Percentiles rank a stretch among this genome's conserved stretches.
phyloP scores from a whole-genome alignment of 2,113 vertebrate species.

The Lampris incognitus region DNA sequence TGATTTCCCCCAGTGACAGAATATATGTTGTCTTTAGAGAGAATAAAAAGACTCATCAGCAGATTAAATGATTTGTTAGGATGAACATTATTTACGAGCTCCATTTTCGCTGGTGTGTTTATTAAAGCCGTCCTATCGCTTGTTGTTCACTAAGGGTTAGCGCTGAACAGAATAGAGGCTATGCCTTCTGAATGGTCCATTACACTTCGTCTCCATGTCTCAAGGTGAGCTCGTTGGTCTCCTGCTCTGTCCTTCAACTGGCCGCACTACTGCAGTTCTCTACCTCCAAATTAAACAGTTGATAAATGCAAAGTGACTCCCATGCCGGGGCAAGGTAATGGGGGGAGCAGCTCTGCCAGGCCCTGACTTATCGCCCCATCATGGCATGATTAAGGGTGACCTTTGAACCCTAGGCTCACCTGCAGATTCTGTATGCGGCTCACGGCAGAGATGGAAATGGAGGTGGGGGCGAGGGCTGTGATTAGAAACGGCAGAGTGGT shows the following conservation, averaged over 20 bases:
- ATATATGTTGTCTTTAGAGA: too few species aligned
- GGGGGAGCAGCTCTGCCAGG: slow-evolving; percentile 9
- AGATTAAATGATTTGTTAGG: too few species aligned
- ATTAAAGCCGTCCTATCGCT: too few species aligned
- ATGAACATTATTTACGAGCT: too few species aligned
- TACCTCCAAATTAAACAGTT: slow-evolving; percentile 44
- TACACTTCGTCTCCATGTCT: slow-evolving; percentile 17
- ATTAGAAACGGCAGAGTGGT: rapidly evolving
- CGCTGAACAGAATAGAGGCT: too few species aligned
- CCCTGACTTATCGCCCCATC: slow-evolving; percentile 37
- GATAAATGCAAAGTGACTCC: slow-evolving; percentile 44
- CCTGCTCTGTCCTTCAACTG: slow-evolving; percentile 60
- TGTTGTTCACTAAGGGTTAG: too few species aligned
- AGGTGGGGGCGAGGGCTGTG: slow-evolving; percentile 1
- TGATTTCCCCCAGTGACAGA: too few species aligned
- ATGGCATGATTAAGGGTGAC: slow-evolving; percentile 32
- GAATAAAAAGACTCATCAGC: too few species aligned
- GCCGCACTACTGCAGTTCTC: slow-evolving; percentile 42
- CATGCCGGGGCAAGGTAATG: slow-evolving; percentile 19
- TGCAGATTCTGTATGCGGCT: background rate
- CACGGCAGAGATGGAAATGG: background rate
- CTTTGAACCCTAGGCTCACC: slow-evolving; percentile 42
- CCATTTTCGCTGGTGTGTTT: too few species aligned
- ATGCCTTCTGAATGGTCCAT: background rate
- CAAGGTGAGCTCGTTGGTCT: background rate